Evolutionary conservation across 2,797 vertebrate genomes (phyloP).

Genomic region (Poecilia wingei): DNA sequence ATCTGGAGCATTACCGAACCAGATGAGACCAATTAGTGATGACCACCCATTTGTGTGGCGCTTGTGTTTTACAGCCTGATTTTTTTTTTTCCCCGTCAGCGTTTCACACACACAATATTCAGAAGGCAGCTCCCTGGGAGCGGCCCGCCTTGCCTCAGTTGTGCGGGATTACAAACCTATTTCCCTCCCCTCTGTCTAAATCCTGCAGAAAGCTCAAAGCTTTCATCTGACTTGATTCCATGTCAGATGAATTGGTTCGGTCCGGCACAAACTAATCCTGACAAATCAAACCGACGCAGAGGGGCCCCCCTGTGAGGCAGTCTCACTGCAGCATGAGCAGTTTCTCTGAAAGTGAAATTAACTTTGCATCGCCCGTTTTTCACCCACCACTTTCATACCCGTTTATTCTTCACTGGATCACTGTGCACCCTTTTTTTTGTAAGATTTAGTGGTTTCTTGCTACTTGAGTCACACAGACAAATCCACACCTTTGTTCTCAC

Average conservation of each 20-base stretch:
- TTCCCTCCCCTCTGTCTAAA: conserved; percentile 64
- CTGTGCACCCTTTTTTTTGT: neutral
- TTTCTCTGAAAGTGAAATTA: conserved; percentile 42
- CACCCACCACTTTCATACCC: conserved; percentile 16
- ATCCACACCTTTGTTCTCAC: neutral
- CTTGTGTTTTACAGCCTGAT: neutral
- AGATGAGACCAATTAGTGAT: conserved; percentile 21
- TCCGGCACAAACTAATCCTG: conserved; percentile 73
- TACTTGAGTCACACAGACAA: neutral
- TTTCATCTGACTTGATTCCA: conserved; percentile 77
- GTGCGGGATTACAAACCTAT: conserved; percentile 70
- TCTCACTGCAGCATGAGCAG: conserved; percentile 32
- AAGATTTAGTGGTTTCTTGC: neutral
- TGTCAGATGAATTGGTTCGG: conserved; percentile 78
- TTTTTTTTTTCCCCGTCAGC: neutral
- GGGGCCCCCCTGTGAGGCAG: conserved; percentile 14
- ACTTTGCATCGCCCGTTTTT: conserved; percentile 42
- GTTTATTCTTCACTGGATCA: neutral
- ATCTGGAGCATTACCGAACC: conserved; percentile 25
- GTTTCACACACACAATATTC: neutral
- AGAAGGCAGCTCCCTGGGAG: conserved; percentile 35
- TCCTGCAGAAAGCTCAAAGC: conserved; percentile 71
- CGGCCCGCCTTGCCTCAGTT: conserved; percentile 32
- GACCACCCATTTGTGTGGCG: conserved; percentile 9
- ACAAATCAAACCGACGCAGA: conserved; percentile 62